phyloP scores from a whole-genome alignment of 2,113 vertebrate genomes.

The Natator depressus region DNA sequence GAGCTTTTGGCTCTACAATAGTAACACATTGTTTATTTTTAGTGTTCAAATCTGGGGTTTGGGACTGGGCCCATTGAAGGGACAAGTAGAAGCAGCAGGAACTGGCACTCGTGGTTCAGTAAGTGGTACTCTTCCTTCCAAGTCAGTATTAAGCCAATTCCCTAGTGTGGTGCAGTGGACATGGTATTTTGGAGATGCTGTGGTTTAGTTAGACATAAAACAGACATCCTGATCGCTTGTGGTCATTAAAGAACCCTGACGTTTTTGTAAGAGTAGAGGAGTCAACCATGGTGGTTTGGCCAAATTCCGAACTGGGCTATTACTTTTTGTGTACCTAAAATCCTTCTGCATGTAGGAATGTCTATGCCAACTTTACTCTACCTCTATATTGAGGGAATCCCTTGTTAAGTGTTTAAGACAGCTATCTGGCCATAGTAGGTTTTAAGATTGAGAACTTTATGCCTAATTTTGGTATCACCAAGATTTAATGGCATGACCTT shows the following conservation, averaged over 20 bases:
- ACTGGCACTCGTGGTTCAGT: neutral
- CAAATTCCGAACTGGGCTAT: neutral
- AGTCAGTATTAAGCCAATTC: neutral
- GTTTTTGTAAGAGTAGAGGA: neutral
- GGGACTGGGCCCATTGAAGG: neutral
- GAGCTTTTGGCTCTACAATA: neutral
- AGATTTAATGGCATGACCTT: neutral
- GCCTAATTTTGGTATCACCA: neutral
- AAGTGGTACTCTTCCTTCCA: neutral
- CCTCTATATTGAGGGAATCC: neutral
- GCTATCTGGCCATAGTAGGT: neutral
- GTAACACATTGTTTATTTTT: neutral
- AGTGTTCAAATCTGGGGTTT: neutral
- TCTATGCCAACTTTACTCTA: neutral
- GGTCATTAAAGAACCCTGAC: neutral
- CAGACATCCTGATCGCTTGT: rapidly evolving
- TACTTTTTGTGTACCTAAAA: neutral
- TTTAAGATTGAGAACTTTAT: neutral
- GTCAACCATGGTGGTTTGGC: neutral
- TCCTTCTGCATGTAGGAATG: neutral
- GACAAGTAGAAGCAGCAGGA: neutral
- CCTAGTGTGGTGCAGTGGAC: neutral
- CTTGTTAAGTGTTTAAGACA: rapidly evolving
- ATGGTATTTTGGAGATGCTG: neutral
- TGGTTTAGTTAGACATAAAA: conserved; percentile 8